Evolutionary conservation across 1,140 invertebrate species (phyloP).

Genomic region (Holcopasites calliopsidis): DNA sequence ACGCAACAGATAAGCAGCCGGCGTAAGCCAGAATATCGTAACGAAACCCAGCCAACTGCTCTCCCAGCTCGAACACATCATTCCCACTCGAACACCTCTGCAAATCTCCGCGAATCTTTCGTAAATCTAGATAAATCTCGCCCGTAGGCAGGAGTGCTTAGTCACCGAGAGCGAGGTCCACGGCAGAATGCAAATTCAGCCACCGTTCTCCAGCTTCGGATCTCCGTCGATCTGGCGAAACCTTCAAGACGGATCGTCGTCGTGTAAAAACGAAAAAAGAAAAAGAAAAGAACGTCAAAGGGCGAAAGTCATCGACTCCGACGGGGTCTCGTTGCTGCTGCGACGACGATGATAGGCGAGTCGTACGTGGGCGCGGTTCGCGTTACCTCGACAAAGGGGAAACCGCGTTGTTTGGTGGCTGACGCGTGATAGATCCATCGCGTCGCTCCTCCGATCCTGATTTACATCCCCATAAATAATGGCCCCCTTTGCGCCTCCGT

Average conservation of each 20-base stretch:
- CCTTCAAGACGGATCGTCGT: background rate
- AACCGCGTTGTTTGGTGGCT: slow-evolving; percentile 28
- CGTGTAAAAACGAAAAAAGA: no score
- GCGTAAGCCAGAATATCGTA: no score
- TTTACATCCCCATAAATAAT: slow-evolving; percentile 46
- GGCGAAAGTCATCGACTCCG: background rate
- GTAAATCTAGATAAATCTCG: slow-evolving; percentile 15
- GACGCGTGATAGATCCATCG: slow-evolving; percentile 39
- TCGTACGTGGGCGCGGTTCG: slow-evolving; percentile 28
- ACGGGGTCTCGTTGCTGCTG: background rate
- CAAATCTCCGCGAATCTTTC: background rate
- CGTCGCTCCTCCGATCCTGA: slow-evolving; percentile 41
- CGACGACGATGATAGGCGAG: slow-evolving; percentile 17
- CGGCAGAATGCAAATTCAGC: slow-evolving; percentile 27
- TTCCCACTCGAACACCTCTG: background rate
- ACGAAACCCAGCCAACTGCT: background rate
- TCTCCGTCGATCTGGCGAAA: slow-evolving; percentile 2
- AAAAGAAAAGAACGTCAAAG: background rate
- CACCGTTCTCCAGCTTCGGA: background rate
- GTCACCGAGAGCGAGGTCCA: background rate
- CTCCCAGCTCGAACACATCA: background rate
- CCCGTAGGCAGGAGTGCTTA: background rate
- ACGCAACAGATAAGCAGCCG: no score
- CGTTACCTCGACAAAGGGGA: slow-evolving; percentile 46
- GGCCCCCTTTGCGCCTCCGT: slow-evolving; percentile 28